Conservation (phyloP, 2,888 invertebrate genomes). For the Tribolium freemani region DNA sequence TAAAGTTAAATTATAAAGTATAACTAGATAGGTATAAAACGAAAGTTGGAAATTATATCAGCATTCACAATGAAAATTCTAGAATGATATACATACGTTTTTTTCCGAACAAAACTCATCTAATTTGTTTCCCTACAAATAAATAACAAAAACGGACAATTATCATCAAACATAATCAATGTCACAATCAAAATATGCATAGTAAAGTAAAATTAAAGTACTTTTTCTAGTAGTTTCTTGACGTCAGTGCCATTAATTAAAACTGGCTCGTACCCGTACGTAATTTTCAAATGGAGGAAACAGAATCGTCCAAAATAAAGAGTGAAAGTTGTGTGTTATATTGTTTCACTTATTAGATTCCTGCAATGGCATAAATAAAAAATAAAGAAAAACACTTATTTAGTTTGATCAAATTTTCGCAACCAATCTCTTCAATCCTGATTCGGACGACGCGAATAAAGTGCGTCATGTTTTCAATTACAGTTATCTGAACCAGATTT, state of each 20-base stretch:
- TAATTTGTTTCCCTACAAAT: no score
- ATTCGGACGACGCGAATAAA: background rate
- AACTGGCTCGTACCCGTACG: background rate
- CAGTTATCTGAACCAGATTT: constrained; percentile 21
- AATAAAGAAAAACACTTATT: background rate
- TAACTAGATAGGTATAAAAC: background rate
- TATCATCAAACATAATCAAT: background rate
- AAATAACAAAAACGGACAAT: no score
- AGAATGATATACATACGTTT: background rate
- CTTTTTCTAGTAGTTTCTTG: background rate
- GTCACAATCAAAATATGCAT: background rate
- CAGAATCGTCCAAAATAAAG: background rate
- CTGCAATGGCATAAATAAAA: background rate
- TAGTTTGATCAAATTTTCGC: no score
- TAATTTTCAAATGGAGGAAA: background rate
- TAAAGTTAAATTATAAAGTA: background rate
- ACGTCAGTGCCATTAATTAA: background rate
- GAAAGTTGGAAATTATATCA: background rate
- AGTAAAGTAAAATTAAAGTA: background rate
- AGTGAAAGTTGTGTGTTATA: background rate
- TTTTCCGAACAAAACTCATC: no score
- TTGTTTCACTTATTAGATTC: background rate
- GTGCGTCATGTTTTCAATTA: background rate
- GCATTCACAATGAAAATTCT: no score
- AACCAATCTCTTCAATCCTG: background rate